Conservation (phyloP, 2,113 vertebrate genomes). For the Turnix velox region DNA sequence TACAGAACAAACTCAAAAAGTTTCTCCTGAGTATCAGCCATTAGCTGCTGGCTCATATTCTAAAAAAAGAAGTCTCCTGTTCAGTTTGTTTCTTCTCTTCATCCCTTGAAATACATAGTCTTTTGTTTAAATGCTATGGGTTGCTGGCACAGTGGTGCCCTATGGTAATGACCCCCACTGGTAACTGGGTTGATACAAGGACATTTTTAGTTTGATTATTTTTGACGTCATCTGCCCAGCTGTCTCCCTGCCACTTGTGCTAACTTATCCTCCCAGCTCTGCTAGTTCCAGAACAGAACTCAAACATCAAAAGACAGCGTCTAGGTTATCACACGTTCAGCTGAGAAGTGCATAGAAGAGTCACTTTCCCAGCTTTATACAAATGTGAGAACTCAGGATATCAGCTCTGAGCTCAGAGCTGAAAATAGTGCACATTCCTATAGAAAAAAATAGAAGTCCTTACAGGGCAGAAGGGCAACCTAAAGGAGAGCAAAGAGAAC, state of each 20-base stretch:
- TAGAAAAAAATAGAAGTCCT: background rate
- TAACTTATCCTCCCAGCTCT: background rate
- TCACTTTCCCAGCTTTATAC: background rate
- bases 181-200: background rate
- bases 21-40: background rate
- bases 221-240: background rate
- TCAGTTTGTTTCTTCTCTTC: background rate
- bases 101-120: background rate
- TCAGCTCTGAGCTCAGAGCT: slow-evolving; percentile 11
- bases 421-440: slow-evolving; percentile 5
- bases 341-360: background rate
- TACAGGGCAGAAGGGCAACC: background rate
- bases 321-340: background rate
- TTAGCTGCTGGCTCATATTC: background rate
- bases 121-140: background rate
- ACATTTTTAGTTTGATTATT: background rate
- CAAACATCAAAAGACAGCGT: background rate
- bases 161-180: background rate
- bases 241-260: background rate
- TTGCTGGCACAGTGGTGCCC: background rate
- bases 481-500: background rate
- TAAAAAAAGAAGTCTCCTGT: background rate
- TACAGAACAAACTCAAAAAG: background rate
- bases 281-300: background rate
- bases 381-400: background rate